phyloP scores from a whole-genome alignment of 2,888 invertebrate species.

The Cordylochernes scorpioides region DNA sequence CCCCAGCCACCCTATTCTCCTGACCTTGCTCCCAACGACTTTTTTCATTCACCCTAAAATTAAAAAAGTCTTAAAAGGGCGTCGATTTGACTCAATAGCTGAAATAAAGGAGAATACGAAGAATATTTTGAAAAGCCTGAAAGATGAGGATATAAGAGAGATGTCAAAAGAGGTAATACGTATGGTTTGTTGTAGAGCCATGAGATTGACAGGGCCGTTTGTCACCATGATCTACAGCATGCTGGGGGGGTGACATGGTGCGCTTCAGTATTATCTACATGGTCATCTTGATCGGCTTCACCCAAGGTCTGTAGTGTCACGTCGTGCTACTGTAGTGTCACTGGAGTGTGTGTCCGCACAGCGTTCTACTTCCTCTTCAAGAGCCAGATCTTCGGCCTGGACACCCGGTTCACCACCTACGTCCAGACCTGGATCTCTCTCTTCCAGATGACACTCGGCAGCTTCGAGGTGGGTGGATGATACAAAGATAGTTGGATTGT shows the following conservation, averaged over 20 bases:
- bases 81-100: too few relatives aligned
- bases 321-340: not conserved
- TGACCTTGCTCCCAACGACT: too few relatives aligned
- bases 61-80: too few relatives aligned
- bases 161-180: too few relatives aligned
- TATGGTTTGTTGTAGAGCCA: conserved; percentile 59
- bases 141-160: too few relatives aligned
- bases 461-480: conserved; percentile 54
- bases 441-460: conserved; percentile 87
- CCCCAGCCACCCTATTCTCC: too few relatives aligned
- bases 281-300: conserved; percentile 78
- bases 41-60: too few relatives aligned
- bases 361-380: conserved; percentile 58
- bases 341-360: conserved; percentile 14
- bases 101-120: too few relatives aligned
- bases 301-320: conserved; percentile 49
- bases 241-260: conserved; percentile 93
- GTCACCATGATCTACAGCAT: conserved; percentile 98
- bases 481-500: too few relatives aligned
- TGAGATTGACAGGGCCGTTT: conserved; percentile 81
- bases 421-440: conserved; percentile 87
- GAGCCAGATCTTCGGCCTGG: conserved; percentile 3
- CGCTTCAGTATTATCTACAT: conserved; percentile 90
- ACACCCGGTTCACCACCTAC: conserved; percentile 32
- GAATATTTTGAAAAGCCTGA: too few relatives aligned